Percentiles rank a stretch among this genome's conserved stretches.
These are phyloP conservation scores for Mesocricetus auratus DNA, from an alignment of 2,113 vertebrate genomes.

Conservation along the genomic window DNA sequence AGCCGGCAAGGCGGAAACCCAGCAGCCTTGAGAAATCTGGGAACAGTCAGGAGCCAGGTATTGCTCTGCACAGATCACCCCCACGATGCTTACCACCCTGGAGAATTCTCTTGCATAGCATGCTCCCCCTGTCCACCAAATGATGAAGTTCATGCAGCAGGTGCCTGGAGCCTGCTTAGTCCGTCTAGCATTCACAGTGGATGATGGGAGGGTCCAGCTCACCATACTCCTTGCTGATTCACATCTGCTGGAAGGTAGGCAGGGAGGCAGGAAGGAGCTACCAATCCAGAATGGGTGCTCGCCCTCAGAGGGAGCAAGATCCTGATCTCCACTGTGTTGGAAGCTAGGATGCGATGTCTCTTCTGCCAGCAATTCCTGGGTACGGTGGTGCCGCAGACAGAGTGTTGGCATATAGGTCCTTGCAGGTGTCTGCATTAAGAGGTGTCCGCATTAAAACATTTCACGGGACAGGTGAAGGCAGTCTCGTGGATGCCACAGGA, in stretches of 20 bases:
- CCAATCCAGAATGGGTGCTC: constrained; percentile 90
- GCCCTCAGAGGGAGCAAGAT: constrained; percentile 89
- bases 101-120: not conserved
- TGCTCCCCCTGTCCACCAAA: no score
- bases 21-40: not conserved
- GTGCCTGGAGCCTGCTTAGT: constrained; percentile 81
- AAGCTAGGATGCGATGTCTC: not conserved
- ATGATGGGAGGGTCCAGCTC: constrained; percentile 90
- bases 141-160: constrained; percentile 74
- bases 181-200: constrained; percentile 89
- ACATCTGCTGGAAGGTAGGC: constrained; percentile 90
- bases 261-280: constrained; percentile 90
- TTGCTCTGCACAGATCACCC: no score
- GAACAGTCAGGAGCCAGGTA: not conserved
- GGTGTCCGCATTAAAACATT: no score
- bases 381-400: not conserved
- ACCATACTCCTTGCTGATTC: constrained; percentile 88
- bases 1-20: not conserved
- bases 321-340: constrained; percentile 65
- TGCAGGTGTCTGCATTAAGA: not conserved
- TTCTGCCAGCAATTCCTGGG: not conserved
- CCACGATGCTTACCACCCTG: not conserved
- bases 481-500: not conserved
- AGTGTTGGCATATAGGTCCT: not conserved
- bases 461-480: not conserved